phyloP scores from a whole-genome alignment of 1,140 invertebrate genomes.

The Tenebrio molitor region DNA sequence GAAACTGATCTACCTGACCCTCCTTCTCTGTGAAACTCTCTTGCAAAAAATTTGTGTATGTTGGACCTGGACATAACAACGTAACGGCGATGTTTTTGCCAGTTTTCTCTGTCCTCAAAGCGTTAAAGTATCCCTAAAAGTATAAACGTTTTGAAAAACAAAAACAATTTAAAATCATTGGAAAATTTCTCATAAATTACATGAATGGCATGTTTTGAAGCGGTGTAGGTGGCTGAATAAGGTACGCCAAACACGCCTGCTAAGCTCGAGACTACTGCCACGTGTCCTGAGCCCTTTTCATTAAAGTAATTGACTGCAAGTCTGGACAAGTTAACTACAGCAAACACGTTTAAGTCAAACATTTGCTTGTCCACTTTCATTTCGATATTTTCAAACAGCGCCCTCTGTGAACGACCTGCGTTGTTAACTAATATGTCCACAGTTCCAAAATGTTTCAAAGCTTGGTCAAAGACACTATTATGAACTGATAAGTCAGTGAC shows the following conservation, averaged over 20 bases:
- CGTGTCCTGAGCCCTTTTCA: slow-evolving; percentile 73
- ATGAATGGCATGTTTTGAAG: slow-evolving; percentile 85
- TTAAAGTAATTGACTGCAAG: slow-evolving; percentile 78
- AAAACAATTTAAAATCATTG: not conserved
- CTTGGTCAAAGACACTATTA: slow-evolving; percentile 73
- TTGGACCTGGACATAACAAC: slow-evolving; percentile 83
- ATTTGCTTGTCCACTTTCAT: slow-evolving; percentile 82
- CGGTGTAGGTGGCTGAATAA: slow-evolving; percentile 83
- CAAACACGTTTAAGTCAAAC: slow-evolving; percentile 88
- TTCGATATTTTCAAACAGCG: slow-evolving; percentile 82
- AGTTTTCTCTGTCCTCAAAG: slow-evolving; percentile 75
- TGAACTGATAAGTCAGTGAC: slow-evolving; percentile 75
- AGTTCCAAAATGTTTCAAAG: slow-evolving; percentile 80
- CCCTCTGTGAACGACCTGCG: slow-evolving; percentile 86
- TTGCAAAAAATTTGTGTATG: slow-evolving; percentile 79
- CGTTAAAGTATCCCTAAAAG: slow-evolving; percentile 80
- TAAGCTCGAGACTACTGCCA: slow-evolving; percentile 81
- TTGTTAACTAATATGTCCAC: slow-evolving; percentile 87
- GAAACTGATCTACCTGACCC: slow-evolving; percentile 70
- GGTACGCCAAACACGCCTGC: slow-evolving; percentile 80
- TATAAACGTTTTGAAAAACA: too few relatives aligned
- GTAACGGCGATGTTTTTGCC: slow-evolving; percentile 75
- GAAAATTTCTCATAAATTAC: slow-evolving; percentile 66
- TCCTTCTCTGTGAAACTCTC: slow-evolving; percentile 78
- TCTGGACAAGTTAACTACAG: slow-evolving; percentile 78